Conservation (phyloP, 1,140 invertebrate genomes). For the Harpegnathos saltator region DNA sequence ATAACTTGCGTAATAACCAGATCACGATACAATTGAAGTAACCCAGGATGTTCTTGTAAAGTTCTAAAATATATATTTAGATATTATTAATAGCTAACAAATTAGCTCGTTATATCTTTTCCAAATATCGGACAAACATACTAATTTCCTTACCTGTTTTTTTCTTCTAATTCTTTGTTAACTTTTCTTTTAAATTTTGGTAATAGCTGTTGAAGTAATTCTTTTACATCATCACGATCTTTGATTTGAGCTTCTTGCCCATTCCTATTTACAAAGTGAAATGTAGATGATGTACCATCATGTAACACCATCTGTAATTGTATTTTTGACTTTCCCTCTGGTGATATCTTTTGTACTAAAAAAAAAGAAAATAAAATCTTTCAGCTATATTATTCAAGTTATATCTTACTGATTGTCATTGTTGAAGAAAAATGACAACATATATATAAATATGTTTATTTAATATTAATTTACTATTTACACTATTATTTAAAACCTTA, state of each 20-base stretch:
- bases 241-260: slow-evolving; percentile 93
- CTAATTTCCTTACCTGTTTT: slow-evolving; percentile 87
- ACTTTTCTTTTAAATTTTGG: slow-evolving; percentile 98
- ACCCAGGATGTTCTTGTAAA: slow-evolving; percentile 93
- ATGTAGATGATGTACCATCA: slow-evolving; percentile 97
- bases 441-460: slow-evolving; percentile 38
- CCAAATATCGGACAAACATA: slow-evolving; percentile 5
- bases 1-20: slow-evolving; percentile 97
- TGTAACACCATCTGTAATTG: slow-evolving; percentile 99
- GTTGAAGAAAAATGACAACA: slow-evolving; percentile 8
- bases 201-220: slow-evolving; percentile 95
- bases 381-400: neutral
- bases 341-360: slow-evolving; percentile 99
- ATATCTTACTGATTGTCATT: neutral
- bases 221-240: slow-evolving; percentile 97
- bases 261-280: slow-evolving; percentile 97
- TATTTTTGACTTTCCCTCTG: slow-evolving; percentile 98
- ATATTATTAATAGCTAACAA: too few species aligned
- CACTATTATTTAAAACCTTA: slow-evolving; percentile 84
- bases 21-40: slow-evolving; percentile 95
- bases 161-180: slow-evolving; percentile 96
- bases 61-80: slow-evolving; percentile 86
- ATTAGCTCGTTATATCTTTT: neutral
- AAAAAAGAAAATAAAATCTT: slow-evolving; percentile 62
- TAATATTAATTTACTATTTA: slow-evolving; percentile 24